Evolutionary conservation across 1,140 invertebrate genomes (phyloP), one percentile per base, ranked within the genome.

Genomic region (Musca vetustissima): DNA sequence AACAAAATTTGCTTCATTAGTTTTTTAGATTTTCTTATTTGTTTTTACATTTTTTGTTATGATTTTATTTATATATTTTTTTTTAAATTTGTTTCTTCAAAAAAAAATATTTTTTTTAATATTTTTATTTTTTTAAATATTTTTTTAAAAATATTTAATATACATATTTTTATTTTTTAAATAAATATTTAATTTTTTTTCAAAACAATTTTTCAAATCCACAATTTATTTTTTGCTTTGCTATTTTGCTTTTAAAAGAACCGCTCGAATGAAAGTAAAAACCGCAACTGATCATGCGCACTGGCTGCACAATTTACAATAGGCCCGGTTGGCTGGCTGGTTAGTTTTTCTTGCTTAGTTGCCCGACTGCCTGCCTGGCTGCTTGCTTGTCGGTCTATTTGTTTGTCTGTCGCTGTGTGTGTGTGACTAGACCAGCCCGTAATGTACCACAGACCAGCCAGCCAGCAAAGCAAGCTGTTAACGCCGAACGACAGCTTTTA

Each of bases 211-310:
- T 59, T 32, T 13, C 4, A 43, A 43, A 43, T 43, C 36, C 36
- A 11, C 4, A 9, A 43, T 13, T 13, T 43, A 43, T 8, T n/a
- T n/a, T n/a, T n/a, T n/a, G n/a, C n/a, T n/a, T n/a, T 43, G 36
- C 13, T 21, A 47, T 47, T 9, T 24, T 50, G n/a, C n/a, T 49
- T 66, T 65, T 14, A 24, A 24, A n/a, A 61, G 32, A 75, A 78
- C 78, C 76, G 78, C 71, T 73, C 73, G 72, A 71, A 80, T 80
- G 78, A 79, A 80, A 80, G 78, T 80, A 78, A 80, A 80, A 80
- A 77, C 77, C 76, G 76, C 76, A 75, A 80, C 78, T 80, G 78
- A 79, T 79, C 77, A 79, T 68, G 53, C 53, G 53, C 57, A 61
- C 36, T 61, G 57, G 28, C 28, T 43, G 36, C 32, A 61, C 36